Evolutionary conservation across 2,888 invertebrate species (phyloP).

Genomic region (Agrotis ipsilon): DNA sequence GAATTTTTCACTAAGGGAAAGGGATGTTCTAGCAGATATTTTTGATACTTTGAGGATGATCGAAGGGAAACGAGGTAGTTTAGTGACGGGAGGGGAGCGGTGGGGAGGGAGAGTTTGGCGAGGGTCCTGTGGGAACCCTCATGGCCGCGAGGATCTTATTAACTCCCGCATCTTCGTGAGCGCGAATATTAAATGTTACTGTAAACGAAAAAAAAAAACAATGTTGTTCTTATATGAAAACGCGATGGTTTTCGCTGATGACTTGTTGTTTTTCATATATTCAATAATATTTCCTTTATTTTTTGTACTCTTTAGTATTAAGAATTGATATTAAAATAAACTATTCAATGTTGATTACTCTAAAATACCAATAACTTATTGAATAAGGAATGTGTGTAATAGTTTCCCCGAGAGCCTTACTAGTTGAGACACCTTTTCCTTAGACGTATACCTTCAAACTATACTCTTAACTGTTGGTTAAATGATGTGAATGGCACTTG

Average conservation of each 20-base stretch:
- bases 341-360: conserved; percentile 91
- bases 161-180: conserved; percentile 83
- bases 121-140: conserved; percentile 39
- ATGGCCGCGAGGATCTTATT: conserved; percentile 64
- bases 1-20: conserved; percentile 90
- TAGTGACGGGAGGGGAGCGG: conserved; percentile 58
- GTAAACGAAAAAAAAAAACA: conserved; percentile 86
- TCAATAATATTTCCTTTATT: conserved; percentile 91
- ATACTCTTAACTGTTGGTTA: conserved; percentile 72
- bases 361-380: conserved; percentile 88
- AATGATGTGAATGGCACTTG: conserved; percentile 64
- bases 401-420: conserved; percentile 90
- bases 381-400: conserved; percentile 88
- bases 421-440: conserved; percentile 89
- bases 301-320: conserved; percentile 91
- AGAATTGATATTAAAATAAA: conserved; percentile 90
- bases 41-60: conserved; percentile 90
- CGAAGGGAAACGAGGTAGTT: conserved; percentile 88
- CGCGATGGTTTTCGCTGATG: conserved; percentile 88
- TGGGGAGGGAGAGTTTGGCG: conserved; percentile 32
- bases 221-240: conserved; percentile 90
- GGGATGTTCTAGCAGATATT: conserved; percentile 91
- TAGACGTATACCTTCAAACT: conserved; percentile 80
- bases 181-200: conserved; percentile 88
- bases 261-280: conserved; percentile 91